Evolutionary conservation across 2,888 invertebrate genomes (phyloP), one percentile per base, ranked within the genome.

Genomic region (Tryphoninae sp.): DNA sequence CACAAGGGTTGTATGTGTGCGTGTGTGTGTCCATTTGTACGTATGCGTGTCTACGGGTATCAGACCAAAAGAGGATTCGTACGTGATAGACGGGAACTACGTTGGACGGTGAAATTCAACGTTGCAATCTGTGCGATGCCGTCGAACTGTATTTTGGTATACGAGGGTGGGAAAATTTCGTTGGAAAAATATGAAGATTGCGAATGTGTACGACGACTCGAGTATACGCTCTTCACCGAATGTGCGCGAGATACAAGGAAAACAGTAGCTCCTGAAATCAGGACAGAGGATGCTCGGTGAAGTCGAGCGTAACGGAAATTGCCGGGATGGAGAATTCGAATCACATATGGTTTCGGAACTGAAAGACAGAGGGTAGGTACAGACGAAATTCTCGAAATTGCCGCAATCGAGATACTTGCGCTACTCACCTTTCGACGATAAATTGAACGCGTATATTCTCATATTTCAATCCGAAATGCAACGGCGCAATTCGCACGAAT

Each of bases 31-130:
- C 22, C 42, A 42, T 22, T 19, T 58, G 9, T 58, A 16, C 8
- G 23, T 11, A 11, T 45, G 13, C 1, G 19, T 45, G 45, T 13
- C n/a, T 49, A 8, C 3, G n/a, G 22, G 59, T 59, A 40, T 49
- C 1, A 51, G 19, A 75, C 45, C 22, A 51, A 40, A 23, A 45
- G 8, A 49, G 49, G 40, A 67, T 68, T 23, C 19, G 16, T 22
- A 40, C 59, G 22, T 68, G 75, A 76, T 68, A 9, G 51, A 76
- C 67, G 75, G 49, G 11, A 59, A 23, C 23, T 9, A 53, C n/a
- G 59, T 19, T 40, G 49, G 55, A 26, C 16, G 55, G 19, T 11
- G 42, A 75, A 65, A 26, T 8, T 74, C 64, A 23, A 62, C 49
- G 13, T 65, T 42, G 65, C 45, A 11, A 75, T 49, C 49, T 75